A percentile compares a stretch with the other conserved stretches of the same genome.
phyloP scores from a whole-genome alignment of 2,797 vertebrate species.

The Sternotherus odoratus region DNA sequence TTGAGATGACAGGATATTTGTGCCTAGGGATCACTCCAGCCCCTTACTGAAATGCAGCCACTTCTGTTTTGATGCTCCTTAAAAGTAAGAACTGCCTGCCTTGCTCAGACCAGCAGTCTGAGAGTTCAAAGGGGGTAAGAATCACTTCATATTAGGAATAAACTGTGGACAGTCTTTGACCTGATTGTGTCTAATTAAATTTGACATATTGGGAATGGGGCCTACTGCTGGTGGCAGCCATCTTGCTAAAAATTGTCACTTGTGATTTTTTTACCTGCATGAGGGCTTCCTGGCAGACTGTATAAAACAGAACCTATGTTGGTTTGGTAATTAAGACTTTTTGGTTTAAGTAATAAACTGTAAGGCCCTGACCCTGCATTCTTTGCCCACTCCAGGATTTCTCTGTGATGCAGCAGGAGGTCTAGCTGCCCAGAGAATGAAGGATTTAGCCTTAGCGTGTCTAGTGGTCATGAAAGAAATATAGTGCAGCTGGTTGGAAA shows the following conservation, averaged over 20 bases:
- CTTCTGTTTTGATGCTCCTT: neutral
- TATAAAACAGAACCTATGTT: neutral
- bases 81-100: neutral
- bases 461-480: neutral
- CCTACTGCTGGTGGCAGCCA: neutral
- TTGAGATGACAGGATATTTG: neutral
- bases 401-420: neutral
- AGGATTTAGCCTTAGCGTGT: neutral
- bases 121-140: neutral
- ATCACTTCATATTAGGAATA: neutral
- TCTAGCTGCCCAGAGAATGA: neutral
- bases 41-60: no score
- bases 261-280: neutral
- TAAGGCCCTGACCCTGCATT: neutral
- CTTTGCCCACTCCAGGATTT: neutral
- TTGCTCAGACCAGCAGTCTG: neutral
- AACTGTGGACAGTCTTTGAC: neutral
- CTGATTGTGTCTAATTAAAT: neutral
- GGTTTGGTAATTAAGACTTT: neutral
- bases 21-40: neutral
- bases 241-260: neutral
- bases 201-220: neutral
- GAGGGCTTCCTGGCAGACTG: neutral
- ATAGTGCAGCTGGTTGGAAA: neutral
- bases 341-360: neutral